Percentiles rank a stretch among this genome's conserved stretches.
Evolutionary conservation across 2,113 vertebrate species (phyloP).

Genomic region (Lasiurus borealis): DNA sequence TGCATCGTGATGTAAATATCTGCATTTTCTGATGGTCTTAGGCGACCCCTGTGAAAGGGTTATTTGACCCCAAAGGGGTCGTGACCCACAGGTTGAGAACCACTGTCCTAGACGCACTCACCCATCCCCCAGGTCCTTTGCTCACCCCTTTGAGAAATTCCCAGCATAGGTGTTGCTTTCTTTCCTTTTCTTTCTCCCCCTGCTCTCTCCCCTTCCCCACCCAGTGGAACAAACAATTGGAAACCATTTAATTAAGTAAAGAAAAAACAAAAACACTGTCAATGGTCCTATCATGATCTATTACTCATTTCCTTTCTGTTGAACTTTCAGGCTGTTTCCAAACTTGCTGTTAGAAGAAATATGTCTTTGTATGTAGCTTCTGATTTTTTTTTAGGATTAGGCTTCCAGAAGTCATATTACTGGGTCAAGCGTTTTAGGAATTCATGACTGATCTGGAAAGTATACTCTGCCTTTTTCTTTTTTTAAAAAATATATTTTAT

Average conservation of each 20-base stretch:
- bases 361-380: not conserved
- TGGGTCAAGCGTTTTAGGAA: not conserved
- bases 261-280: no score
- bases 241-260: not conserved
- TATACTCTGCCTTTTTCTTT: no score
- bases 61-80: no score
- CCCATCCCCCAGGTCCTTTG: rapidly evolving
- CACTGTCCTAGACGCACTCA: not conserved
- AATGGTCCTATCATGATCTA: not conserved
- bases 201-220: rapidly evolving
- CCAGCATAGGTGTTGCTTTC: not conserved
- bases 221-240: not conserved
- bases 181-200: not conserved
- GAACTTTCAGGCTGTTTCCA: not conserved
- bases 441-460: no score
- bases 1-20: no score
- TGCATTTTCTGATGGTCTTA: no score
- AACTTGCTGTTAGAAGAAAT: not conserved
- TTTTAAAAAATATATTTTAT: no score
- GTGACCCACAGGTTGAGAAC: no score
- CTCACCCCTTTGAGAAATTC: not conserved
- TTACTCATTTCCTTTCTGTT: not conserved
- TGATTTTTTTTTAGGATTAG: not conserved
- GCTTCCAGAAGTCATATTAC: not conserved
- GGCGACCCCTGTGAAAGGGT: no score